Evolutionary conservation across 2,888 invertebrate genomes (phyloP), one percentile per base, ranked within the genome.

Genomic region (Argynnis bischoffii): DNA sequence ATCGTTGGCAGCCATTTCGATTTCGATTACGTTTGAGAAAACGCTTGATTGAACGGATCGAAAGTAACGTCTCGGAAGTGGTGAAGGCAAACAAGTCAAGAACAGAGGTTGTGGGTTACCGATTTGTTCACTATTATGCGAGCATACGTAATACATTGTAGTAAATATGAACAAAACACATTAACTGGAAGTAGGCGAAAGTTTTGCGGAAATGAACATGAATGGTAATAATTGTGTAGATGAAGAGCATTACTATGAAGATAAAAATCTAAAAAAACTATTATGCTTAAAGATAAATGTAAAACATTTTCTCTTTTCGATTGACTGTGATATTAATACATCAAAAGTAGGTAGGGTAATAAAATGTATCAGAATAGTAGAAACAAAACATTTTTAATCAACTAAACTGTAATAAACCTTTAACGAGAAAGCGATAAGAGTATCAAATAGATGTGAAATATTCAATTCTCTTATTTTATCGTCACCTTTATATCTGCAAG

Each of bases 21-120:
- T 81, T 82, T 78, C 80, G 69, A 68, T 72, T 74, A 76, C 73
- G 76, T 78, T 75, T 78, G 79, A 74, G 84, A 83, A 83, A 83
- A 57, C 66, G 63, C 57, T 79, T 78, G 72, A 64, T 60, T 72
- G 69, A 67, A 64, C 63, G 63, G 69, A 68, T 71, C 66, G 69
- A 66, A 66, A 69, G 69, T 69, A 63, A 54, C 66, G 41, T 50
- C 63, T 66, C 63, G 55, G 66, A 66, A 66, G 59, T 56, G 59
- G 55, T 69, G 66, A 66, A 69, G 66, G 66, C 66, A 47, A 69
- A 55, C 69, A 57, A 69, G 66, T 69, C 69, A 63, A 66, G 69
- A 66, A 66, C 69, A 66, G 59, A 66, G 66, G 66, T 63, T 69
- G 69, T 26, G 54, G 66, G 63, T 69, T 66, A 66, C 59, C 69